A percentile compares a stretch with the other conserved stretches of the same genome.
These are phyloP conservation scores for Leptogaster cylindrica DNA, from an alignment of 2,888 invertebrate species.

Conservation along the genomic window DNA sequence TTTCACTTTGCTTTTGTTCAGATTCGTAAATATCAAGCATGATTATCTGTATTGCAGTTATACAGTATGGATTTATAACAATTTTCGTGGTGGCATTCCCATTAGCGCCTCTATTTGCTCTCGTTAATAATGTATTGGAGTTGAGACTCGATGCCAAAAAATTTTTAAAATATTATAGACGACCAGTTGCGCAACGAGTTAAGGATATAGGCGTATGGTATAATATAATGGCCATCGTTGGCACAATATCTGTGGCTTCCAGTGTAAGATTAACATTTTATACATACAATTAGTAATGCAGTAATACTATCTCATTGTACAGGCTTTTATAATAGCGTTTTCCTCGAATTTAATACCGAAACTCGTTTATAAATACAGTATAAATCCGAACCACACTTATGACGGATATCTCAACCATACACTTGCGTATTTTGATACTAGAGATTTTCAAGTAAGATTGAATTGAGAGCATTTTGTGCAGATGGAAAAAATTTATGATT, in stretches of 20 bases:
- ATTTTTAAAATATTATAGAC: slow-evolving; percentile 73
- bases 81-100: slow-evolving; percentile 88
- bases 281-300: background rate
- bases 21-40: too few species aligned
- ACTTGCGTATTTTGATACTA: slow-evolving; percentile 70
- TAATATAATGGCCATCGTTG: slow-evolving; percentile 74
- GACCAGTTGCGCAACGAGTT: slow-evolving; percentile 77
- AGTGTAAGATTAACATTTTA: slow-evolving; percentile 67
- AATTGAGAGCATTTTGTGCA: background rate
- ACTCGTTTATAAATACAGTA: slow-evolving; percentile 68
- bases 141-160: slow-evolving; percentile 84
- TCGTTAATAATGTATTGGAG: slow-evolving; percentile 83
- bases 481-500: background rate
- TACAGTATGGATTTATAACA: slow-evolving; percentile 87
- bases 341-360: slow-evolving; percentile 84
- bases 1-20: background rate
- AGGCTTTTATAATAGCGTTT: slow-evolving; percentile 83
- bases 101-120: slow-evolving; percentile 80
- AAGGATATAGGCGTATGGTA: slow-evolving; percentile 83
- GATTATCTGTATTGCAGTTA: slow-evolving; percentile 64
- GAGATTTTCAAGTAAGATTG: slow-evolving; percentile 64
- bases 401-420: slow-evolving; percentile 74
- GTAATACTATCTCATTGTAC: slow-evolving; percentile 49
- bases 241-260: slow-evolving; percentile 76
- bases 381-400: slow-evolving; percentile 64